Conservation (phyloP, 2,113 vertebrate species). For the Notothenia coriiceps region DNA sequence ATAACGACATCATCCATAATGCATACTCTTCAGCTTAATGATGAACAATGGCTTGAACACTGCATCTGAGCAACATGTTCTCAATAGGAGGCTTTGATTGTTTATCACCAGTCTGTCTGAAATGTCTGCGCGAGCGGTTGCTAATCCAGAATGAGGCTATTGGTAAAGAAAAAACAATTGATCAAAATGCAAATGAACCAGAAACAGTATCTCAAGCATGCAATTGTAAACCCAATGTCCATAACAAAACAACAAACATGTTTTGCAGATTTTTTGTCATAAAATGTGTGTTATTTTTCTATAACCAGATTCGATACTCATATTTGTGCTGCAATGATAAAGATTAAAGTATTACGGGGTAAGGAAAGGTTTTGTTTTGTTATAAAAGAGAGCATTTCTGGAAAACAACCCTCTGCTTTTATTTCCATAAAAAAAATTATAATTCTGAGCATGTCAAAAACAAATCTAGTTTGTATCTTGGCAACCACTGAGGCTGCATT, state of each 20-base stretch:
- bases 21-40: constrained; percentile 39
- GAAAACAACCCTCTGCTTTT: background rate
- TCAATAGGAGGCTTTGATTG: constrained; percentile 31
- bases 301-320: background rate
- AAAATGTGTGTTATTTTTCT: background rate
- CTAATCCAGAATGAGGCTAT: constrained; percentile 61
- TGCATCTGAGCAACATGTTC: constrained; percentile 27
- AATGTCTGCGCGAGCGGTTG: constrained; percentile 3
- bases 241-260: background rate
- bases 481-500: background rate
- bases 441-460: background rate
- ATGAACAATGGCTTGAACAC: constrained; percentile 42
- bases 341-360: background rate
- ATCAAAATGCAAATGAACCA: constrained; percentile 64
- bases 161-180: constrained; percentile 58
- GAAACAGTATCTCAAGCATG: constrained; percentile 12
- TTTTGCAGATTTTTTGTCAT: constrained; percentile 19
- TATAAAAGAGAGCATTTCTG: background rate
- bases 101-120: constrained; percentile 24
- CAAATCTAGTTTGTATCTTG: constrained; percentile 10
- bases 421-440: background rate
- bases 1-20: constrained; percentile 70
- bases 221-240: constrained; percentile 2
- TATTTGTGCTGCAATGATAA: too few species aligned
- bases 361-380: background rate